These are phyloP conservation scores for Hydrozoanthus gracilis DNA, from an alignment of 92 coral and sea anemone genomes.

Conservation along the genomic window DNA sequence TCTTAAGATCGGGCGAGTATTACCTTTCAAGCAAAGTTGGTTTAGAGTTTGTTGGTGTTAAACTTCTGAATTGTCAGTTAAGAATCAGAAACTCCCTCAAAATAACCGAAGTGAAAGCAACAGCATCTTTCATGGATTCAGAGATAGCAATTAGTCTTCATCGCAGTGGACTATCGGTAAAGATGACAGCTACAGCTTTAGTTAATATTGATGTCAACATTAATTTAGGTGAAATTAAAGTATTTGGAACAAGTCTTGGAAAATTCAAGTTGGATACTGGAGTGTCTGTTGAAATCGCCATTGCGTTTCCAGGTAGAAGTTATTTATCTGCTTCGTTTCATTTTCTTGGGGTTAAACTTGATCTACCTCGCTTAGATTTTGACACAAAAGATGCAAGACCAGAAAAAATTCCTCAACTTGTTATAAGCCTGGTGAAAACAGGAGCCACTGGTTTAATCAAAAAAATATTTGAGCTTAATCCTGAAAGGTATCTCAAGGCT, in stretches of 20 bases:
- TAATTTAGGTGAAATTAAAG: constrained; percentile 56
- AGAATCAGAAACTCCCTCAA: constrained; percentile 38
- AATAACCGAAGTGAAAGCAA: constrained; percentile 50
- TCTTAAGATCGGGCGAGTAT: constrained; percentile 42
- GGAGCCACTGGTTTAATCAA: constrained; percentile 50
- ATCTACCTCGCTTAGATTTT: constrained; percentile 50
- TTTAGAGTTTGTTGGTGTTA: constrained; percentile 49
- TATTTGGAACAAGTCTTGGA: constrained; percentile 55
- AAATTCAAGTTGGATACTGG: constrained; percentile 57
- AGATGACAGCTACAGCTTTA: constrained; percentile 52
- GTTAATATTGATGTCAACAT: constrained; percentile 35
- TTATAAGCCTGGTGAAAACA: constrained; percentile 37
- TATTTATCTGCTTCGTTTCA: constrained; percentile 47
- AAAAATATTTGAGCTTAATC: constrained; percentile 39
- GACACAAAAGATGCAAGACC: constrained; percentile 59
- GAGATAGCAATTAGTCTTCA: constrained; percentile 42
- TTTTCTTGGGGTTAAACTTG: constrained; percentile 46
- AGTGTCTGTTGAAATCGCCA: constrained; percentile 52
- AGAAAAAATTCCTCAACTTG: constrained; percentile 57
- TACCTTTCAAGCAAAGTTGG: constrained; percentile 48
- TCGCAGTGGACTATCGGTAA: constrained; percentile 48
- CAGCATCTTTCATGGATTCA: constrained; percentile 67
- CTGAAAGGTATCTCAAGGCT: constrained; percentile 52
- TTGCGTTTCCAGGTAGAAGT: constrained; percentile 65
- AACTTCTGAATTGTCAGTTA: constrained; percentile 32